Evolutionary conservation across 2,888 invertebrate species (phyloP).

Genomic region (Xylota sylvarum): DNA sequence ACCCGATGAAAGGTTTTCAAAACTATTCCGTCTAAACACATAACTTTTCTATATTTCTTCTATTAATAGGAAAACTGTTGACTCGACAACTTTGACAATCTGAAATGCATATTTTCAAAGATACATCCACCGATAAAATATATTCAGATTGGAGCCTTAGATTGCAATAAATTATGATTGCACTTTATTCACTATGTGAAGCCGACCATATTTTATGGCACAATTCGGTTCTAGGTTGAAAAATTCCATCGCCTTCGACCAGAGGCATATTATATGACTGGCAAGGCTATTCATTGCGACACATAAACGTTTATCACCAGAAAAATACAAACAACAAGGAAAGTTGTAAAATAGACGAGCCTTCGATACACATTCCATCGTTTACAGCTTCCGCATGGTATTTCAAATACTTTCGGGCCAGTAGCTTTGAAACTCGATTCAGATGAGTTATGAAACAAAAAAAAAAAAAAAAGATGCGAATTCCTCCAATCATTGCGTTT

Average conservation of each 20-base stretch:
- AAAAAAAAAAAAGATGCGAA: background rate
- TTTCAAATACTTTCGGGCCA: background rate
- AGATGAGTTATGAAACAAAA: background rate
- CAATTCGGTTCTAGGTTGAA: background rate
- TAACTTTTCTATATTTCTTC: too few species aligned
- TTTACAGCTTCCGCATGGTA: background rate
- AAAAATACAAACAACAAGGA: conserved; percentile 12
- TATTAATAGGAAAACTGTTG: too few species aligned
- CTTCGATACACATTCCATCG: background rate
- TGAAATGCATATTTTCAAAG: too few species aligned
- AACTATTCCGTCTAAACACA: too few species aligned
- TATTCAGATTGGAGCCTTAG: too few species aligned
- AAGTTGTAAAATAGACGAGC: conserved; percentile 31
- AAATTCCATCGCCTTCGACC: background rate
- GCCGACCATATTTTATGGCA: background rate
- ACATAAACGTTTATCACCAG: conserved; percentile 27
- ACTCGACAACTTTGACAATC: too few species aligned
- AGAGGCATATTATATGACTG: background rate
- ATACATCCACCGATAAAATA: too few species aligned
- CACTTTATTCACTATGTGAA: background rate
- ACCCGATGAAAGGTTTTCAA: too few species aligned
- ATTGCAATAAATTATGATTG: background rate
- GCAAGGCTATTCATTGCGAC: background rate
- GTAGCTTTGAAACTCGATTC: background rate
- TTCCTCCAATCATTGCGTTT: background rate